A percentile compares a stretch with the other conserved stretches of the same genome.
phyloP scores from a whole-genome alignment of 2,797 vertebrate genomes.

The Natrix natrix region DNA sequence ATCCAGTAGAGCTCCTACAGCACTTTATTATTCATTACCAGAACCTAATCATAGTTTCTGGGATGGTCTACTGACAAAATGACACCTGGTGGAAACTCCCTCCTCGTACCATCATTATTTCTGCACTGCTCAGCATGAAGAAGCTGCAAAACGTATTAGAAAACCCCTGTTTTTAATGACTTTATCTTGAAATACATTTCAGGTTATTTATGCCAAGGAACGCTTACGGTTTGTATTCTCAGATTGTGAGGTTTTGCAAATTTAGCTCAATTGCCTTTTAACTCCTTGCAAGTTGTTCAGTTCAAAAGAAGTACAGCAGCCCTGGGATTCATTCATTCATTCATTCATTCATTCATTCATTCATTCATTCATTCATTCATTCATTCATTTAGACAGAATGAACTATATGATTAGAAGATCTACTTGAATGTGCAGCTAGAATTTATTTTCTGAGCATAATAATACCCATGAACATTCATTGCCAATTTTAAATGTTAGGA shows the following conservation, averaged over 20 bases:
- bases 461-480: background rate
- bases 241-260: constrained; percentile 39
- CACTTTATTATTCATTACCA: constrained; percentile 36
- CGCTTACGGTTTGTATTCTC: constrained; percentile 44
- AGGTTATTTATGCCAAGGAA: constrained; percentile 52
- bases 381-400: background rate
- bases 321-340: background rate
- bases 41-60: constrained; percentile 47
- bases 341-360: background rate
- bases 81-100: constrained; percentile 33
- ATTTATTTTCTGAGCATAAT: background rate
- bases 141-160: constrained; percentile 58
- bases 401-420: background rate
- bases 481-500: background rate
- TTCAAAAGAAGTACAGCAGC: background rate
- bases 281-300: constrained; percentile 22
- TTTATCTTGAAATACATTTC: constrained; percentile 60
- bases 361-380: background rate
- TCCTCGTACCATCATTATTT: constrained; percentile 4
- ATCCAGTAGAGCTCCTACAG: constrained; percentile 17
- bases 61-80: constrained; percentile 37
- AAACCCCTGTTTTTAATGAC: constrained; percentile 56
- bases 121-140: constrained; percentile 53
- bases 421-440: background rate
- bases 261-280: constrained; percentile 24